phyloP scores from a whole-genome alignment of 2,797 vertebrate species.

The Labroides dimidiatus region DNA sequence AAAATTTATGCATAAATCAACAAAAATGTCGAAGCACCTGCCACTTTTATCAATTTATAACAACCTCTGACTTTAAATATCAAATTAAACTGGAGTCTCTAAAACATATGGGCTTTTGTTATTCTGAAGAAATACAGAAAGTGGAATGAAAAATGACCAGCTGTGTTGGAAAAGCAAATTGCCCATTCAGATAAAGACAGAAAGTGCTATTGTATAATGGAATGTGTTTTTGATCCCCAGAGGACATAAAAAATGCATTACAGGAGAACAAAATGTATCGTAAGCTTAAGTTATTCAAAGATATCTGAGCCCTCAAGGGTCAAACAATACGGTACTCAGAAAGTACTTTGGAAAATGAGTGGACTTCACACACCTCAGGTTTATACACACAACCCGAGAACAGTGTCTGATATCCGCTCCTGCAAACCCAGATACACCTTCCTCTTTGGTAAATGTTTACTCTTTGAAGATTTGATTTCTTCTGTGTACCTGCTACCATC shows the following conservation, averaged over 20 bases:
- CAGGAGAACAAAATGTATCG: background rate
- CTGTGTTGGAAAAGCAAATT: conserved; percentile 5
- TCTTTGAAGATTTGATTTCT: background rate
- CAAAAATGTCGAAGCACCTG: background rate
- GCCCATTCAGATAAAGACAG: conserved; percentile 10
- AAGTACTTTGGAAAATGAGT: background rate
- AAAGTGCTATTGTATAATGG: conserved; percentile 3
- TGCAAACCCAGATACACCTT: conserved; percentile 6
- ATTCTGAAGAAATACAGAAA: background rate
- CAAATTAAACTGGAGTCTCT: background rate
- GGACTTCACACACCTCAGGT: background rate
- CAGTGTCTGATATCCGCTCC: conserved; percentile 4
- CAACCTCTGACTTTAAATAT: background rate
- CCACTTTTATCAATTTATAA: background rate
- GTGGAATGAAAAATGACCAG: conserved; percentile 3
- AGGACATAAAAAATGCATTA: conserved; percentile 4
- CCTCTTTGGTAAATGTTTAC: conserved; percentile 6
- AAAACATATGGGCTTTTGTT: background rate
- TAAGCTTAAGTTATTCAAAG: background rate
- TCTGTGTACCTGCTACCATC: background rate
- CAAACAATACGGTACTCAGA: background rate
- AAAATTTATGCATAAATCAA: conserved; percentile 20
- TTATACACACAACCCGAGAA: conserved; percentile 6
- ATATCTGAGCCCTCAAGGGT: conserved; percentile 2
- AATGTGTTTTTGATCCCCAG: background rate